A percentile compares a stretch with the other conserved stretches of the same genome.
Conservation (phyloP, 2,113 vertebrate species). For the Synodontis membranacea region DNA sequence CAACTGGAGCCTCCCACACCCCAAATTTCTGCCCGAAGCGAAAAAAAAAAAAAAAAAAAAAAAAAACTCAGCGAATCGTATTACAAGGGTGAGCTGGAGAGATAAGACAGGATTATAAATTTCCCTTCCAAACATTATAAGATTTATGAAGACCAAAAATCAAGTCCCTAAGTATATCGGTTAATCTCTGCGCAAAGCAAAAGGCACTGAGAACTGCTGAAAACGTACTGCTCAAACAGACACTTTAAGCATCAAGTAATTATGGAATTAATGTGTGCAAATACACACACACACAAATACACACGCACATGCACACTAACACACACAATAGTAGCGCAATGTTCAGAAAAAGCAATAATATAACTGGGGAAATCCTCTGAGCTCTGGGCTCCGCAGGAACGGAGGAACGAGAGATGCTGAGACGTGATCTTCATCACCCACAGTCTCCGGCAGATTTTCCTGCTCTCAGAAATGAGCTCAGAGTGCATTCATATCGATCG, state of each 20-base stretch:
- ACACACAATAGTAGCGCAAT: neutral
- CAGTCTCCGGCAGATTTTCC: neutral
- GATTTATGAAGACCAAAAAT: neutral
- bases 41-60: neutral
- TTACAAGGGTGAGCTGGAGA: neutral
- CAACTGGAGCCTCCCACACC: neutral
- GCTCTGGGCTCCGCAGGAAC: neutral
- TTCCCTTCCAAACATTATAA: neutral
- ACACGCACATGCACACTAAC: neutral
- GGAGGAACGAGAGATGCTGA: neutral
- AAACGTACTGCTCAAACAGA: neutral
- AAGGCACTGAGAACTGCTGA: neutral
- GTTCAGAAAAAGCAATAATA: neutral
- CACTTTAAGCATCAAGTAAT: conserved; percentile 6
- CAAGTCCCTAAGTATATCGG: neutral
- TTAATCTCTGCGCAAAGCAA: neutral
- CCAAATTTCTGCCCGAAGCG: neutral
- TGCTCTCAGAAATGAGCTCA: neutral
- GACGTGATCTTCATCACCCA: neutral
- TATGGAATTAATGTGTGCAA: neutral
- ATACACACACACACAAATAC: neutral
- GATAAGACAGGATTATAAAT: neutral
- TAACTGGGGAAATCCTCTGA: neutral
- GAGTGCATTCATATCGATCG: conserved; percentile 7
- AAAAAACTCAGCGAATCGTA: neutral